Evolutionary conservation across 2,888 invertebrate species (phyloP).

Genomic region (Seladonia tumulorum): DNA sequence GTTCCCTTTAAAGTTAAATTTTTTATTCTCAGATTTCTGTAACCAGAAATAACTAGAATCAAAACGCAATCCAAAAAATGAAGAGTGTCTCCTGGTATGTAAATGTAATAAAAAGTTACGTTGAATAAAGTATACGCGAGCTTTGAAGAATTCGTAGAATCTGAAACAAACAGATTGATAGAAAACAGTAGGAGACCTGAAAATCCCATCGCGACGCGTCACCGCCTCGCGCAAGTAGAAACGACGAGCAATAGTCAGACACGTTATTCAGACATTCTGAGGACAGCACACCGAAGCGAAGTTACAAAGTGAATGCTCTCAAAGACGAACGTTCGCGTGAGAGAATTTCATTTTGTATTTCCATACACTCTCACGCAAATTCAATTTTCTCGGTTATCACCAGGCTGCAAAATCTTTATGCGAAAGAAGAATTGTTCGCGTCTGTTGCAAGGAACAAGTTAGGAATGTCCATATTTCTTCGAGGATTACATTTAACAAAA

Average conservation of each 20-base stretch:
- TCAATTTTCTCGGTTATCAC: too few species aligned
- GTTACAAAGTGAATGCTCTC: neutral
- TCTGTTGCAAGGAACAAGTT: neutral
- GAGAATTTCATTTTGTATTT: neutral
- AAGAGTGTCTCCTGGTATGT: neutral
- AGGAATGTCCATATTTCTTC: neutral
- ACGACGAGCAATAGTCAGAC: neutral
- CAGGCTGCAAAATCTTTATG: neutral
- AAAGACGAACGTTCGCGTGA: neutral
- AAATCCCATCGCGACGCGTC: neutral
- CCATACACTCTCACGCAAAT: neutral
- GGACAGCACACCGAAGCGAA: neutral
- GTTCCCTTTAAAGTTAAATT: too few species aligned
- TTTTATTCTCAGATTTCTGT: too few species aligned
- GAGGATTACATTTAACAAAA: neutral
- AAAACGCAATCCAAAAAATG: too few species aligned
- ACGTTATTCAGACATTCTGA: neutral
- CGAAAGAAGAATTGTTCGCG: neutral
- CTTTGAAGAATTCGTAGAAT: neutral
- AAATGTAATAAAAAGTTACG: neutral
- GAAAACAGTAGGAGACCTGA: neutral
- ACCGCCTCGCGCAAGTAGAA: neutral
- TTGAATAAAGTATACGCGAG: neutral
- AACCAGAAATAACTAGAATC: too few species aligned
- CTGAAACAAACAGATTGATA: neutral